Evolutionary conservation across 2,113 vertebrate genomes (phyloP).

Genomic region (Theristicus caerulescens): DNA sequence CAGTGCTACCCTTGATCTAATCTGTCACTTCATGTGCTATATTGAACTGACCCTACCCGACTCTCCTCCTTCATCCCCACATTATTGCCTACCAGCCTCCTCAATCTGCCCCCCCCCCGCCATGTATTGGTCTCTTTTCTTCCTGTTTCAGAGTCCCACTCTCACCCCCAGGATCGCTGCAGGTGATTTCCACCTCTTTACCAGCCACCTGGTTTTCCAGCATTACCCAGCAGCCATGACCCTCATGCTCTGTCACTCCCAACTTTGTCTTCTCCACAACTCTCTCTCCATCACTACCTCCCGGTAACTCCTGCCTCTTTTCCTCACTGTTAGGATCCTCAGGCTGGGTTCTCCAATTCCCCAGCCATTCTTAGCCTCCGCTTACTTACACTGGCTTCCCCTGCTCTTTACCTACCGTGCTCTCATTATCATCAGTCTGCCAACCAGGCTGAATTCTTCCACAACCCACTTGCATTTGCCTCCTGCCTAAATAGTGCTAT

Average conservation of each 20-base stretch:
- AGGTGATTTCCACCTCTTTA: not conserved
- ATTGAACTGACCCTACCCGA: accelerated
- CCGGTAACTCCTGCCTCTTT: not conserved
- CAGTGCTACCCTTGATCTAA: not conserved
- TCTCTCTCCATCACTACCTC: not conserved
- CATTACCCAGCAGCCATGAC: accelerated
- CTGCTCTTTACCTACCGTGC: not conserved
- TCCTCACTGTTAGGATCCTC: not conserved
- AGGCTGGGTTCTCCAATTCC: not conserved
- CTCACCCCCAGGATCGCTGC: not conserved
- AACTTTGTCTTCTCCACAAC: not conserved
- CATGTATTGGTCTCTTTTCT: accelerated
- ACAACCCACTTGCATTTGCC: not conserved
- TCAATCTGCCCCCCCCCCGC: accelerated
- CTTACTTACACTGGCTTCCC: not conserved
- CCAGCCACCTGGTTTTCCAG: not conserved
- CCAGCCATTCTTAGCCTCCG: not conserved
- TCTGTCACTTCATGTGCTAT: not conserved
- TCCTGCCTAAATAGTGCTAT: not conserved
- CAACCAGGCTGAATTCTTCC: not conserved
- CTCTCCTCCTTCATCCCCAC: not conserved
- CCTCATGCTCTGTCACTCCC: accelerated
- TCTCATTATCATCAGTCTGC: not conserved
- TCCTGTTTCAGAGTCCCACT: too few relatives aligned
- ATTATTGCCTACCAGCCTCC: accelerated